phyloP scores from a whole-genome alignment of 2,797 vertebrate species.

The Sciurus carolinensis region DNA sequence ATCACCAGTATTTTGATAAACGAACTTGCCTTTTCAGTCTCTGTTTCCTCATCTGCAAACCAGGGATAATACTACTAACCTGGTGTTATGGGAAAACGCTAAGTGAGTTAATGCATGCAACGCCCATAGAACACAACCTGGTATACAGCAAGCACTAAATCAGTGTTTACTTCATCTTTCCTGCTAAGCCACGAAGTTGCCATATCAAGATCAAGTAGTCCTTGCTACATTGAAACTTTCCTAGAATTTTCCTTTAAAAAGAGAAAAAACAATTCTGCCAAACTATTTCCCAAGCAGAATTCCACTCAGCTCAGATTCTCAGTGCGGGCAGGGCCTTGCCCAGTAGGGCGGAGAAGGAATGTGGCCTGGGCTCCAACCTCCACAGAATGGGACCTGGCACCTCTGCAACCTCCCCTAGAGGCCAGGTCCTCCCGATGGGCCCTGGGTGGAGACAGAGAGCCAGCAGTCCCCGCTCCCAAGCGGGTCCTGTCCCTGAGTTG shows the following conservation, averaged over 20 bases:
- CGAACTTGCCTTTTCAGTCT: not conserved
- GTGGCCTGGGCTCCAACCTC: not conserved
- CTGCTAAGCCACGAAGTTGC: not conserved
- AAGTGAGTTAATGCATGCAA: not conserved
- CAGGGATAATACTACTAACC: not conserved
- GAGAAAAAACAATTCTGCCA: slow-evolving; percentile 23
- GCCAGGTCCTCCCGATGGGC: too few relatives aligned
- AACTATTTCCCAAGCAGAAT: not conserved
- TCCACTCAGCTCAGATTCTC: slow-evolving; percentile 4
- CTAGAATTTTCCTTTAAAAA: slow-evolving; percentile 55
- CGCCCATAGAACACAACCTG: not conserved
- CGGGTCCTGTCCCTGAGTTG: not conserved
- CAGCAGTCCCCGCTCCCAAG: rapidly evolving
- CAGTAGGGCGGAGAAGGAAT: not conserved
- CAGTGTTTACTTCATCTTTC: not conserved
- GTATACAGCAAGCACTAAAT: not conserved
- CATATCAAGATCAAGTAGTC: not conserved
- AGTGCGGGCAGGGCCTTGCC: not conserved
- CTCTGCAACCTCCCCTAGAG: too few relatives aligned
- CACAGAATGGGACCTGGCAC: not conserved
- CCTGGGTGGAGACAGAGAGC: not conserved
- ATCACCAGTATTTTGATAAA: not conserved
- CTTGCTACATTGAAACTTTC: slow-evolving; percentile 35
- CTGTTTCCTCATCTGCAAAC: not conserved
- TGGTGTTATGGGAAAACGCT: not conserved